Percentiles rank a stretch among this genome's conserved stretches.
Conservation (phyloP, 2,797 vertebrate genomes). For the Chloroceryle amazona region DNA sequence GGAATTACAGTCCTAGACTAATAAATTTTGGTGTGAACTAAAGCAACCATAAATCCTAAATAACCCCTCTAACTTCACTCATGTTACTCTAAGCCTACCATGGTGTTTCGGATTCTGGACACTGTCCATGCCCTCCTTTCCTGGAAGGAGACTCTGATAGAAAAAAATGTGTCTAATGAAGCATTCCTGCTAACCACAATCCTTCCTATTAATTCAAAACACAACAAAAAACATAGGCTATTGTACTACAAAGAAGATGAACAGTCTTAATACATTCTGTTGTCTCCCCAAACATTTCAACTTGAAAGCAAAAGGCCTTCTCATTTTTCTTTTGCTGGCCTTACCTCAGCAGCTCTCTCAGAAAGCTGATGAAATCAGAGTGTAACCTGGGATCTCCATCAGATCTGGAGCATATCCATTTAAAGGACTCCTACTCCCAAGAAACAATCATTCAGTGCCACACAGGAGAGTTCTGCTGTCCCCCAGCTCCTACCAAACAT, state of each 20-base stretch:
- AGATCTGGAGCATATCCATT: background rate
- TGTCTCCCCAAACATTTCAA: background rate
- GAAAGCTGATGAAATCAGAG: background rate
- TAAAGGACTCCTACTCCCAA: background rate
- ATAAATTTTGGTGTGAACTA: conserved; percentile 37
- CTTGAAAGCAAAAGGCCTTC: background rate
- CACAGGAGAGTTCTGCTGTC: background rate
- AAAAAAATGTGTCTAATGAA: background rate
- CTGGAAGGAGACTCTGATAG: background rate
- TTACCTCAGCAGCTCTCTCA: background rate
- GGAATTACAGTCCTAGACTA: conserved; percentile 21
- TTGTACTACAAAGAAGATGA: background rate
- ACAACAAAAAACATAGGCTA: background rate
- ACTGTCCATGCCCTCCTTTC: background rate
- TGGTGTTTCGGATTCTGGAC: background rate
- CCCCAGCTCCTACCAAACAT: background rate
- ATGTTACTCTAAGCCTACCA: background rate
- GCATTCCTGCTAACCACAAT: background rate
- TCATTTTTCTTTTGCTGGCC: background rate
- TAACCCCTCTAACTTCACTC: background rate
- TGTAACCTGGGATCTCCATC: background rate
- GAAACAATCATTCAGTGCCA: background rate
- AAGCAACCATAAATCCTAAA: conserved; percentile 23
- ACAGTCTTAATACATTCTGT: background rate
- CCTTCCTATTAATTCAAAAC: conserved; percentile 1